phyloP scores from a whole-genome alignment of 2,113 vertebrate species.

The Tachycineta bicolor region DNA sequence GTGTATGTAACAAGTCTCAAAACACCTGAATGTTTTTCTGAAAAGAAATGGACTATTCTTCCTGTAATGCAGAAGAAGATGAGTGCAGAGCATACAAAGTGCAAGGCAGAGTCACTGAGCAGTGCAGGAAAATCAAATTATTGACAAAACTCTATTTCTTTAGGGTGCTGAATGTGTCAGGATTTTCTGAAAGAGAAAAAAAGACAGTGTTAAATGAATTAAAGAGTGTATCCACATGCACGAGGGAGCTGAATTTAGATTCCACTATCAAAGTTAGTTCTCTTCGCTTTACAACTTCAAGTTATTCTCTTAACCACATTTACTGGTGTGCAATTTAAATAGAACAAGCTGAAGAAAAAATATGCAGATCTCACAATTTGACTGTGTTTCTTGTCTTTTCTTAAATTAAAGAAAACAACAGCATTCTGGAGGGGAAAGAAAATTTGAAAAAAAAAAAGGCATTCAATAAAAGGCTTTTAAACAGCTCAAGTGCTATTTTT shows the following conservation, averaged over 20 bases:
- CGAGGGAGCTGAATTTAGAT: neutral
- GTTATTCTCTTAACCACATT: neutral
- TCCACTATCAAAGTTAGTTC: neutral
- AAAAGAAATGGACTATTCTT: neutral
- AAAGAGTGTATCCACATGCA: neutral
- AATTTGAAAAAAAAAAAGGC: neutral
- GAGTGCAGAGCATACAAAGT: neutral
- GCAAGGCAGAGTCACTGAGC: neutral
- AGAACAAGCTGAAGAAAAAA: neutral
- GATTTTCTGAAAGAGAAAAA: neutral
- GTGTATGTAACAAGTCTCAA: neutral
- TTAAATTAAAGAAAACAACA: neutral
- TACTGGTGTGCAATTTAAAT: neutral
- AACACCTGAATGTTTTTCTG: neutral
- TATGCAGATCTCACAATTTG: neutral
- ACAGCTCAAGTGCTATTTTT: neutral
- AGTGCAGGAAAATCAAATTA: neutral
- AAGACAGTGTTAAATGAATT: neutral
- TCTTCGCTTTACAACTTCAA: neutral
- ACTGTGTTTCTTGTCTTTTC: neutral
- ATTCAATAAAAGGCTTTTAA: neutral
- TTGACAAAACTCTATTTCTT: neutral
- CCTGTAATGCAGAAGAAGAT: neutral
- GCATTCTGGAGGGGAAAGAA: neutral
- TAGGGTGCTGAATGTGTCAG: neutral